These are phyloP conservation scores for Siniperca undulata DNA, from an alignment of 2,797 vertebrate species.

Conservation along the genomic window DNA sequence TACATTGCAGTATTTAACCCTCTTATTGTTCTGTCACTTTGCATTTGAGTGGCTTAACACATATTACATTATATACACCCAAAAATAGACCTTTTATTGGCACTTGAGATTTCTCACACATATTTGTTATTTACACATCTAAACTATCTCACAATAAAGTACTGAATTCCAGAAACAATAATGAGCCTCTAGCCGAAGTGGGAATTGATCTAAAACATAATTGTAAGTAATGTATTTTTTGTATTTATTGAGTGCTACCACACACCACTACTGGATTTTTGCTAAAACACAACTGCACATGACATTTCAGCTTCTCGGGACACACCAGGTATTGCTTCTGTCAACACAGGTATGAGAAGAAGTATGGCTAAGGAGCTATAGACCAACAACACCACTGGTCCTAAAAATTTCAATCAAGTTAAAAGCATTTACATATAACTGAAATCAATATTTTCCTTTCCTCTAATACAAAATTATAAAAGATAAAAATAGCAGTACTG, in stretches of 20 bases:
- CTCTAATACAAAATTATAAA: neutral
- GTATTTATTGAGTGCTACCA: neutral
- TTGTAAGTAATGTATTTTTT: neutral
- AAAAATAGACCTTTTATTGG: neutral
- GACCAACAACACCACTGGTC: neutral
- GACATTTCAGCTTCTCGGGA: neutral
- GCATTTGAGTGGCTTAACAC: neutral
- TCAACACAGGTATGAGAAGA: neutral
- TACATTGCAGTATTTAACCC: neutral
- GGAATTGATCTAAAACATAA: neutral
- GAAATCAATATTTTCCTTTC: neutral
- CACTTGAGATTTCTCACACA: neutral
- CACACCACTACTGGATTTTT: neutral
- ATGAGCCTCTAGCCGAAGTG: neutral
- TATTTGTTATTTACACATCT: neutral
- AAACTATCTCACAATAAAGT: neutral
- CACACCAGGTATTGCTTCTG: neutral
- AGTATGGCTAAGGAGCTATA: neutral
- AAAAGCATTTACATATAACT: slow-evolving; percentile 14
- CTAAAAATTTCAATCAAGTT: neutral
- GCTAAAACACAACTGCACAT: neutral
- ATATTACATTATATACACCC: neutral
- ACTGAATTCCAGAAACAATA: neutral
- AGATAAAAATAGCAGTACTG: neutral
- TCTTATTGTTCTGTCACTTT: slow-evolving; percentile 11